phyloP scores from a whole-genome alignment of 2,888 invertebrate species.

The Pyrrhosoma nymphula region DNA sequence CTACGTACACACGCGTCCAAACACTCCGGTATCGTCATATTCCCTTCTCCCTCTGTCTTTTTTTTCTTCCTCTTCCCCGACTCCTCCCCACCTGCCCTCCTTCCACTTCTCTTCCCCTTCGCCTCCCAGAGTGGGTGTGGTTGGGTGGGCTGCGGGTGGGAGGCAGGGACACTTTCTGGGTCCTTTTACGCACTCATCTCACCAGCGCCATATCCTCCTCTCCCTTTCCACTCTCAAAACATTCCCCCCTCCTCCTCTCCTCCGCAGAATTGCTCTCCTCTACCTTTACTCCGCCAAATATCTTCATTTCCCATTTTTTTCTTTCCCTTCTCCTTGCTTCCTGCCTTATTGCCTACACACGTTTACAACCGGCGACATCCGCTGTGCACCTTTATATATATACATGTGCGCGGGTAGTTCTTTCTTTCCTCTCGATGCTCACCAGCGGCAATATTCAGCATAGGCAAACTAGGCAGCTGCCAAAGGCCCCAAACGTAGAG shows the following conservation, averaged over 20 bases:
- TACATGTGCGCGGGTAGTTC: no score
- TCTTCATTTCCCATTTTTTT: constrained; percentile 47
- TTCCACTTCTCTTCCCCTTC: neutral
- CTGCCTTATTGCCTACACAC: constrained; percentile 23
- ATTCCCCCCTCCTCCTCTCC: neutral
- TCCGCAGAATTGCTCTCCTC: constrained; percentile 18
- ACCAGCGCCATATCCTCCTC: neutral
- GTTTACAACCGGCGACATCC: constrained; percentile 30
- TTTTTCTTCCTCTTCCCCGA: neutral
- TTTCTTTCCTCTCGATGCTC: no score
- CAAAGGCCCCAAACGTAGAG: no score
- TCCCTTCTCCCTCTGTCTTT: neutral
- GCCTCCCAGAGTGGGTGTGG: no score
- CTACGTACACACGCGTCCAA: neutral
- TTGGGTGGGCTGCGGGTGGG: neutral
- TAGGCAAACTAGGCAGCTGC: no score
- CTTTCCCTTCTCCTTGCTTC: neutral
- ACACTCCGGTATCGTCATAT: constrained; percentile 38
- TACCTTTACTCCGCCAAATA: constrained; percentile 9
- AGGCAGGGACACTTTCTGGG: neutral
- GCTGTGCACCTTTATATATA: neutral
- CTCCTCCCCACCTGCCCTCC: neutral
- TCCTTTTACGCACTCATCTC: constrained; percentile 16
- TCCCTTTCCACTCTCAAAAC: neutral
- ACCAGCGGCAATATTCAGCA: no score